Base-by-base conservation (phyloP, 2,888 invertebrate genomes). In the Anaspis maculata region DNA sequence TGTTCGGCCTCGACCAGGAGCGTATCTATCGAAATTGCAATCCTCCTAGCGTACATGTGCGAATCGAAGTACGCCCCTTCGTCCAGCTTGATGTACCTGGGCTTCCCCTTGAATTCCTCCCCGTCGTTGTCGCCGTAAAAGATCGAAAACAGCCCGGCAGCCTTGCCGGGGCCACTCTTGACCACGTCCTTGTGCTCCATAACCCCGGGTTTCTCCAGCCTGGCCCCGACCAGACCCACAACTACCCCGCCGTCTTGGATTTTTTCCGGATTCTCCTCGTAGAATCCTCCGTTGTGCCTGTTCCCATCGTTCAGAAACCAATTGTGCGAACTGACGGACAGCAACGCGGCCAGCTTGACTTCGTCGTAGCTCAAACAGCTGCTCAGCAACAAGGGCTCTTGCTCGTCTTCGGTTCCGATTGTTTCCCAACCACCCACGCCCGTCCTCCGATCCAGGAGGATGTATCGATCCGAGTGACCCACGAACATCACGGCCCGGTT, bases 291-390 rank as follows among this genome's bases (percentile, higher is more conserved):
- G 11, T 68, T 67, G 15, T 59, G 54, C 15, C 77, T 62, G 6
- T 65, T 57, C 0, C 78, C 78, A 37, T 75, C 67, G 37, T 79
- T 78, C 30, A 77, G 69, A 43, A 77, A 78, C 44, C 69, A 70
- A 0, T 74, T 74, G 30, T 66, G 66, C 0, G 76, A 76, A n/a
- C 74, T 73, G 1, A 77, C 67, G 15, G 67, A 71, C 28, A 78
- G 62, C 61, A 77, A 66, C 0, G 75, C 69, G 0, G 77, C 72
- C 1, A 78, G 44, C 48, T 77, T 78, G 45, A 79, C 69, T 55
- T 79, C 78, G 31, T 78, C 78, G 46, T 79, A 79, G 30, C 76
- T 77, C 13, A 78, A 57, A 41, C 73, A 74, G 44, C 71, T 69
- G 13, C 70, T 65, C 2, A 77, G 54, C 1, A 70, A 39, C 3